Percentiles rank a stretch among this genome's conserved stretches.
phyloP scores from a whole-genome alignment of 1,140 invertebrate species.

The Battus philenor region DNA sequence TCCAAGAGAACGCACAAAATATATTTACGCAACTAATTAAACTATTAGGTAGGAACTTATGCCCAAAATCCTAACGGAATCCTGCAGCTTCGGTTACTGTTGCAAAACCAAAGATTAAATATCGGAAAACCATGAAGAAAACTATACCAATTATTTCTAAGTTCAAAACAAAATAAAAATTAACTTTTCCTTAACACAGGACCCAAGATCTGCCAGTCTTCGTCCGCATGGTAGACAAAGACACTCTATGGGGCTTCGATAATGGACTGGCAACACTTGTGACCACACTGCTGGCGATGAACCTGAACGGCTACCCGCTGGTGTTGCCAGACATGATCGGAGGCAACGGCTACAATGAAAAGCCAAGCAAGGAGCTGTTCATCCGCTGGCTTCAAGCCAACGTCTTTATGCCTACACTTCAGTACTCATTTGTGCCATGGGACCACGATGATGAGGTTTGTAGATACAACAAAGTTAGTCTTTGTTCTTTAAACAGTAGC shows the following conservation, averaged over 20 bases:
- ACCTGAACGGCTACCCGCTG: conserved; percentile 90
- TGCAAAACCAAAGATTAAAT: no score
- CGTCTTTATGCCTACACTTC: conserved; percentile 90
- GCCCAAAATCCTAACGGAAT: no score
- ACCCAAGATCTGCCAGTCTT: conserved; percentile 88
- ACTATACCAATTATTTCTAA: no score
- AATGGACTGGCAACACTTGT: conserved; percentile 88
- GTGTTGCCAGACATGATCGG: conserved; percentile 94
- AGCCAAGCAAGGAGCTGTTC: conserved; percentile 85
- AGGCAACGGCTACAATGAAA: conserved; percentile 85
- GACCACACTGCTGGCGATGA: conserved; percentile 87
- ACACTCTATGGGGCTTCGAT: conserved; percentile 86
- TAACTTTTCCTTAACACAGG: conserved; percentile 59
- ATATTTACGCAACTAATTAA: no score
- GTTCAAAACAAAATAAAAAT: no score
- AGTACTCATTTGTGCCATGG: conserved; percentile 94
- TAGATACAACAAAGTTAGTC: no score
- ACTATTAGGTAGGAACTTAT: no score
- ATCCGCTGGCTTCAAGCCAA: conserved; percentile 93
- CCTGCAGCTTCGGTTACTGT: no score
- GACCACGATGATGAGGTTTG: conserved; percentile 85
- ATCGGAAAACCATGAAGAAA: no score
- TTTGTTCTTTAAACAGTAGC: no score
- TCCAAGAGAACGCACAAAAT: no score
- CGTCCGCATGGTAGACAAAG: conserved; percentile 92